Evolutionary conservation across 1,140 invertebrate genomes (phyloP).

Genomic region (Thaumatotibia leucotreta): DNA sequence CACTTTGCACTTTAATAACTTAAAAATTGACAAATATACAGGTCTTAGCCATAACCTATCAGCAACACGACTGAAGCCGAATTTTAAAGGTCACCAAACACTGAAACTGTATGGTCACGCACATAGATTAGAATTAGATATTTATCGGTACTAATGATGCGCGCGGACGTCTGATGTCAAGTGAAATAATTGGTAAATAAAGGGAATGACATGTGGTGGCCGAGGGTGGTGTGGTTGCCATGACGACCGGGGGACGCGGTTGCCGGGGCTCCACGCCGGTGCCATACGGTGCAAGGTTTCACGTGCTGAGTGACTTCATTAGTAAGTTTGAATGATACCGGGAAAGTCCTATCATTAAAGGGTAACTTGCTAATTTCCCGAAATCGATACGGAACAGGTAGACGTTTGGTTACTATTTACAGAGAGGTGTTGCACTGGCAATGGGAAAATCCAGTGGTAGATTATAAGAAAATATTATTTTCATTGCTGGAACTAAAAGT

Average conservation of each 20-base stretch:
- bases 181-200: constrained; percentile 40
- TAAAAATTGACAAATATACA: not conserved
- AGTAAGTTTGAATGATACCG: constrained; percentile 11
- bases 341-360: not conserved
- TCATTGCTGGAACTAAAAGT: no score
- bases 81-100: constrained; percentile 12
- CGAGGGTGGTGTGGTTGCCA: constrained; percentile 22
- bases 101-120: not conserved
- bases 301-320: constrained; percentile 18
- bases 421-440: no score
- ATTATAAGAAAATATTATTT: no score
- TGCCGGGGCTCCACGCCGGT: constrained; percentile 14
- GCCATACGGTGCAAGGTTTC: constrained; percentile 35
- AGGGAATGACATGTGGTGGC: constrained; percentile 27
- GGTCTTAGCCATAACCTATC: constrained; percentile 1
- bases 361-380: not conserved
- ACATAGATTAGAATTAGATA: not conserved
- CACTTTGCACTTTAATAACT: not conserved
- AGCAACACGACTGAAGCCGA: not conserved
- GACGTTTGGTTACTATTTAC: no score
- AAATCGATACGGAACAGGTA: not conserved
- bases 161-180: constrained; percentile 21
- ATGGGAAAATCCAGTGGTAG: no score
- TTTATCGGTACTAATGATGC: constrained; percentile 14
- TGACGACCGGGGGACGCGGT: constrained; percentile 25